Base-by-base conservation (phyloP, 1,140 invertebrate genomes). In the Coelopa frigida region DNA sequence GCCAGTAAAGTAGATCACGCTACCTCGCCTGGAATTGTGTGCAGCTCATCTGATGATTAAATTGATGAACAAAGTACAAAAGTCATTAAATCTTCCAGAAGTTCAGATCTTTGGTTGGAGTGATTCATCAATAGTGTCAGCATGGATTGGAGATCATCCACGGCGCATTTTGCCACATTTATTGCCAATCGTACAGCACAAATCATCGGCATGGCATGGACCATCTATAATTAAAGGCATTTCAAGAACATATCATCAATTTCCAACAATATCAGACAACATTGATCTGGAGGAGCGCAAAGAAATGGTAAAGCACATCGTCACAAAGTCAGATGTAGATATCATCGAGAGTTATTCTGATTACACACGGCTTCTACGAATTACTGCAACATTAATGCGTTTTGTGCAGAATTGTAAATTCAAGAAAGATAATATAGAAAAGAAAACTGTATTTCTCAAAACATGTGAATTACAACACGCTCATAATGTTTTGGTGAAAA, bases 101-200 rank as follows among this genome's bases (percentile, higher is more conserved):
- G 36, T 44, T 2, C 4, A 8, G 3, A 12, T 27, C 4, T 33
- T 20, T 40, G 15, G 21, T 20, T 51, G 42, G 36, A 45, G 46
- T 14, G 49, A 54, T 42, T 48, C 49, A 17, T 36, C 24, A 21
- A 46, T 55, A 17, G 53, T 51, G 1, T 33, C 51, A 14, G 11
- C 44, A 10, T 53, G 48, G 49, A 26, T 46, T 18, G 38, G 38
- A 6, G 39, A 47, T 14, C 35, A 31, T 18, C 23, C 48, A 5
- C 12, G 31, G 3, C 37, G 43, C n/a, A n/a, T 14, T 48, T 50
- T 11, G 55, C 59, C 36, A 56, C 56, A 2, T 67, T 57, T 50
- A 54, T 58, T 12, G 56, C 57, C 2, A 65, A 67, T 42, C 39
- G 61, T 29, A 48, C 65, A 0, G 39, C 46, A 2, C 33, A 48